Percentiles rank a stretch among this genome's conserved stretches.
phyloP scores from a whole-genome alignment of 92 coral and sea anemone genomes.

The Epizoanthus rinbou region DNA sequence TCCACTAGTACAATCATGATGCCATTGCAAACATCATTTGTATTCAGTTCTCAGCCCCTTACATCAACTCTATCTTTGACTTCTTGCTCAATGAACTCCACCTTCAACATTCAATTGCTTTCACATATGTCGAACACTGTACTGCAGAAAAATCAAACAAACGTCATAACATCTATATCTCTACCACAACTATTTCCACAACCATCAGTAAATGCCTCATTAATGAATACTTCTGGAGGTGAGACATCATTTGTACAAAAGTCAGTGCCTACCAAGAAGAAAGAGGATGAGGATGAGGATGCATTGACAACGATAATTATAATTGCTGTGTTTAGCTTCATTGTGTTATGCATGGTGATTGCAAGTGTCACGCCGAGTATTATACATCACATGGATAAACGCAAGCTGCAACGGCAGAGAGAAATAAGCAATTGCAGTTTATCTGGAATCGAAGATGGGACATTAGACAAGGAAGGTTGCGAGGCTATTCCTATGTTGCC shows the following conservation, averaged over 20 bases:
- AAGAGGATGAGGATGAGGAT: slow-evolving; percentile 60
- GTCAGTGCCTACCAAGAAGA: neutral
- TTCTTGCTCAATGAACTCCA: slow-evolving; percentile 9
- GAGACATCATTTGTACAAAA: neutral
- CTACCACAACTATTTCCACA: neutral
- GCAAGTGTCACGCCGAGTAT: slow-evolving; percentile 71
- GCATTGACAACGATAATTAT: slow-evolving; percentile 73
- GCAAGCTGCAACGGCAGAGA: slow-evolving; percentile 53
- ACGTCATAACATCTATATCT: neutral
- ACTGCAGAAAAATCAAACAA: neutral
- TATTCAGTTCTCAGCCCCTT: neutral
- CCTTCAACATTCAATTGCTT: neutral
- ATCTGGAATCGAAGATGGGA: slow-evolving; percentile 31
- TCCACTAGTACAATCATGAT: slow-evolving; percentile 48
- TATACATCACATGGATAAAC: slow-evolving; percentile 67
- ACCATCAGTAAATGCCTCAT: neutral
- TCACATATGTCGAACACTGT: neutral
- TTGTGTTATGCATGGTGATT: slow-evolving; percentile 76
- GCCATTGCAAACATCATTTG: slow-evolving; percentile 35
- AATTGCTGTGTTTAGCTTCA: slow-evolving; percentile 68
- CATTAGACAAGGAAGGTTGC: slow-evolving; percentile 25
- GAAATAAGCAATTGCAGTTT: slow-evolving; percentile 23
- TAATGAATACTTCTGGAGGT: neutral
- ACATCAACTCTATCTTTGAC: slow-evolving; percentile 17
- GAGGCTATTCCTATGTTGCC: slow-evolving; percentile 52